These are phyloP conservation scores for Gyrodactylus salaris DNA, from an alignment of 1,140 invertebrate genomes.

Conservation along the genomic window DNA sequence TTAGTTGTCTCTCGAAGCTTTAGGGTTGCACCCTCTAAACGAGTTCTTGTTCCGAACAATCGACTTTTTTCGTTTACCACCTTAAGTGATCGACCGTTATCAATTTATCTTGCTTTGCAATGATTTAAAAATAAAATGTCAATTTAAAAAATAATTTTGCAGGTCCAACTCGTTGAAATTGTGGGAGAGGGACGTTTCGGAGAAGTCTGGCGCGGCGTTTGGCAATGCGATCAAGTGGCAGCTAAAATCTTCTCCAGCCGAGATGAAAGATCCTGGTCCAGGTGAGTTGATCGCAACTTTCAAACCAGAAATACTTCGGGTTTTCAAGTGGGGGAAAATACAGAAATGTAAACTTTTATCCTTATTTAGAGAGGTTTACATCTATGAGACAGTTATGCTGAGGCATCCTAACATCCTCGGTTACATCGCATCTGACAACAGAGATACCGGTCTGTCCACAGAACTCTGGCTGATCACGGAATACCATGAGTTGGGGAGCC, in stretches of 20 bases:
- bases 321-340: too few relatives aligned
- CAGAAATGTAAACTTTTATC: too few relatives aligned
- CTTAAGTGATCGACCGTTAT: too few relatives aligned
- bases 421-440: constrained; percentile 17
- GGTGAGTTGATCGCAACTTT: not conserved
- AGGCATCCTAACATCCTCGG: constrained; percentile 61
- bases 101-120: too few relatives aligned
- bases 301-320: too few relatives aligned
- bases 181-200: constrained; percentile 55
- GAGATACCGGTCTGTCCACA: constrained; percentile 18
- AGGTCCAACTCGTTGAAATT: not conserved
- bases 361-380: constrained; percentile 42
- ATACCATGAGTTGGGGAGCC: constrained; percentile 57
- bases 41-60: too few relatives aligned
- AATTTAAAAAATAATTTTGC: too few relatives aligned
- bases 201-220: constrained; percentile 49
- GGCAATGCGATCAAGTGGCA: constrained; percentile 51
- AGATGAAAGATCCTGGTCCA: constrained; percentile 48
- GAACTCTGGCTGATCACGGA: constrained; percentile 63
- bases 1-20: too few relatives aligned
- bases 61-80: too few relatives aligned
- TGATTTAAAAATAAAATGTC: too few relatives aligned
- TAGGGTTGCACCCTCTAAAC: too few relatives aligned
- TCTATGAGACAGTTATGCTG: constrained; percentile 58
- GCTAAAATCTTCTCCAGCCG: constrained; percentile 64